Conservation (phyloP, 1,140 invertebrate species). For the Drosophila nigrodunni region DNA sequence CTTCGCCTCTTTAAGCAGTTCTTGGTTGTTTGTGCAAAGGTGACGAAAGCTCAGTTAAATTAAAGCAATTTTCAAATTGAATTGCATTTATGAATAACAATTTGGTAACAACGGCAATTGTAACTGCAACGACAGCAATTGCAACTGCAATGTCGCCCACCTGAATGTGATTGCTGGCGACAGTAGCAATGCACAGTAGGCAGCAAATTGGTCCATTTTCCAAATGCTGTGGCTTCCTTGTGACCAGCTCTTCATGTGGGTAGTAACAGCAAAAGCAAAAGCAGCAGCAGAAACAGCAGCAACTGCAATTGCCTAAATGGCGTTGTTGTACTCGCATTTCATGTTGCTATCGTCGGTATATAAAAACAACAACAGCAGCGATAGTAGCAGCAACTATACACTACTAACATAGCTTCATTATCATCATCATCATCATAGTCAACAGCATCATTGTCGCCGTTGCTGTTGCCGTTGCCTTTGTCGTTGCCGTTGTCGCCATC, state of each 20-base stretch:
- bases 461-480: constrained; percentile 15
- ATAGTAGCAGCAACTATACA: constrained; percentile 30
- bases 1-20: constrained; percentile 20
- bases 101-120: constrained; percentile 37
- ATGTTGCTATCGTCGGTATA: constrained; percentile 27
- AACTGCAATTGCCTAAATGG: constrained; percentile 65
- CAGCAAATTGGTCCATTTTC: constrained; percentile 82
- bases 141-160: constrained; percentile 53
- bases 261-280: constrained; percentile 34
- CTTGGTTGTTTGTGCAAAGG: constrained; percentile 17
- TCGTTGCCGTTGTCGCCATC: constrained; percentile 72
- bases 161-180: constrained; percentile 44
- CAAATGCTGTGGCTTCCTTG: constrained; percentile 75
- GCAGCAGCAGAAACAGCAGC: constrained; percentile 51
- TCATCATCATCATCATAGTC: constrained; percentile 33
- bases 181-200: constrained; percentile 69
- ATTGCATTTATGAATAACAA: constrained; percentile 83
- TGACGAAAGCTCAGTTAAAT: constrained; percentile 67
- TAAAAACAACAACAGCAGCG: constrained; percentile 36
- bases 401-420: constrained; percentile 19
- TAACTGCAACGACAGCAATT: constrained; percentile 40
- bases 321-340: constrained; percentile 66
- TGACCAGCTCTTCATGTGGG: constrained; percentile 58
- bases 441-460: constrained; percentile 14
- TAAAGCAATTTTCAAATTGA: constrained; percentile 80